Evolutionary conservation across 2,888 invertebrate species (phyloP).

Genomic region (Plemyria rubiginata): DNA sequence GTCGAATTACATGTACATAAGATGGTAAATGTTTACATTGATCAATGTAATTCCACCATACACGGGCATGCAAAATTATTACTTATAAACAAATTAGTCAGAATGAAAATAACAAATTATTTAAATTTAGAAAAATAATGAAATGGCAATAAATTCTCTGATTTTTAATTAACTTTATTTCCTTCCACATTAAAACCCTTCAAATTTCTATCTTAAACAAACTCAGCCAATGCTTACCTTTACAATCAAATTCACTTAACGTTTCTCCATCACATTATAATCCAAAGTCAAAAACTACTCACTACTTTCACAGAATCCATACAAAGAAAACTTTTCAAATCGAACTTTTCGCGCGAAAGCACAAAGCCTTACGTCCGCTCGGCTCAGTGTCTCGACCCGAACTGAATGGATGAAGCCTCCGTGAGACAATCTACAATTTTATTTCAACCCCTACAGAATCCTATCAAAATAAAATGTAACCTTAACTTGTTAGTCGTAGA

Average conservation of each 20-base stretch:
- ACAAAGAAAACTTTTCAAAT: slow-evolving; percentile 33
- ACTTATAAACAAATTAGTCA: too few relatives aligned
- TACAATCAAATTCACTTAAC: slow-evolving; percentile 17
- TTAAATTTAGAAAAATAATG: too few relatives aligned
- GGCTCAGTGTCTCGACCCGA: slow-evolving; percentile 12
- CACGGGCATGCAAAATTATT: too few relatives aligned
- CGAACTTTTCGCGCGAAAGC: slow-evolving; percentile 36
- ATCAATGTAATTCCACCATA: too few relatives aligned
- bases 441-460: background rate
- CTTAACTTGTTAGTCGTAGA: background rate
- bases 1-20: too few relatives aligned
- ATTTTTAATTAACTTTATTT: too few relatives aligned
- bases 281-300: slow-evolving; percentile 29
- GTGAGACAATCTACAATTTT: slow-evolving; percentile 12
- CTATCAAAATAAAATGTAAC: background rate
- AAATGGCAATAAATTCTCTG: too few relatives aligned
- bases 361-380: slow-evolving; percentile 23
- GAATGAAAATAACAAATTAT: too few relatives aligned
- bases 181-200: too few relatives aligned
- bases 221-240: too few relatives aligned
- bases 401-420: slow-evolving; percentile 29
- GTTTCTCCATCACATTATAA: slow-evolving; percentile 26
- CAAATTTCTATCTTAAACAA: too few relatives aligned
- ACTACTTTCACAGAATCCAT: slow-evolving; percentile 21
- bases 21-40: too few relatives aligned